phyloP scores from a whole-genome alignment of 2,888 invertebrate species.

The Yponomeuta plumbellus region DNA sequence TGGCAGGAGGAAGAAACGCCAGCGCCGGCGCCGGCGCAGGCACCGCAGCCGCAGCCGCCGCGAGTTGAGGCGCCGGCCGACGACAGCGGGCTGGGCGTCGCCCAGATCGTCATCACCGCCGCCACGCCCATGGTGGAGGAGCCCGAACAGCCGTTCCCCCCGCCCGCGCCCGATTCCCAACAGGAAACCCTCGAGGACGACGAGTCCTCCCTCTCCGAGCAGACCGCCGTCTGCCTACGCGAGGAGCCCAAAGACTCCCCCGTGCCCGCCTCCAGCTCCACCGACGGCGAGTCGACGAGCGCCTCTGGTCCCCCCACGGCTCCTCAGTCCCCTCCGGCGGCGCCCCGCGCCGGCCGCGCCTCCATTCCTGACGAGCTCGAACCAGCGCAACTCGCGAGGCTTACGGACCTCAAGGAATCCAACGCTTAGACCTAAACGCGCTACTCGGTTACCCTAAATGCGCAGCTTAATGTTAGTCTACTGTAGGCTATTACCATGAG shows the following conservation, averaged over 20 bases:
- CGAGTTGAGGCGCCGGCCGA: slow-evolving; percentile 59
- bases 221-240: slow-evolving; percentile 63
- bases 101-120: slow-evolving; percentile 94
- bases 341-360: slow-evolving; percentile 85
- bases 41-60: slow-evolving; percentile 31
- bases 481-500: neutral
- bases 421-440: slow-evolving; percentile 81
- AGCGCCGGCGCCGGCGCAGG: slow-evolving; percentile 32
- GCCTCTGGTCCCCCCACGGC: slow-evolving; percentile 78
- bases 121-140: slow-evolving; percentile 95
- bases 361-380: slow-evolving; percentile 93
- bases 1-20: slow-evolving; percentile 33
- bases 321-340: slow-evolving; percentile 75
- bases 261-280: slow-evolving; percentile 78
- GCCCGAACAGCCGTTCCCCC: slow-evolving; percentile 86
- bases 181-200: slow-evolving; percentile 55
- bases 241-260: slow-evolving; percentile 77
- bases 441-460: neutral
- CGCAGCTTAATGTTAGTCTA: neutral
- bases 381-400: slow-evolving; percentile 90
- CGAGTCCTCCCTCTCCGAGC: slow-evolving; percentile 67
- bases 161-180: slow-evolving; percentile 56
- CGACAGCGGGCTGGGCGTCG: slow-evolving; percentile 86
- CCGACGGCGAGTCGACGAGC: slow-evolving; percentile 80
- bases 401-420: slow-evolving; percentile 93